Percentiles rank a stretch among this genome's conserved stretches.
Conservation (phyloP, 2,797 vertebrate genomes). For the Spheniscus humboldti region DNA sequence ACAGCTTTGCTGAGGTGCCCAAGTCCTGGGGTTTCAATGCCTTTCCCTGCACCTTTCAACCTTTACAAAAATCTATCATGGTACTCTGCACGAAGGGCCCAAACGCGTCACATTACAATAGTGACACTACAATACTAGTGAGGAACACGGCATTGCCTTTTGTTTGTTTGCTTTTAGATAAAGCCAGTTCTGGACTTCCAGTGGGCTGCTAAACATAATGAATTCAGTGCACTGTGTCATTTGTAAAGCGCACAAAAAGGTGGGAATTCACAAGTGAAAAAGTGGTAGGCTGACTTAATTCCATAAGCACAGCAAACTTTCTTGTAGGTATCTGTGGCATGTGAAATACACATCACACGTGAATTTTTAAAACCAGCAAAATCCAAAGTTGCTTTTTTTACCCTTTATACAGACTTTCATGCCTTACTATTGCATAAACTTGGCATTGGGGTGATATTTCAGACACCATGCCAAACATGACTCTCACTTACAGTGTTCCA, state of each 20-base stretch:
- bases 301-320: not conserved
- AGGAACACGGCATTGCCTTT: not conserved
- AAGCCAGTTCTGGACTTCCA: not conserved
- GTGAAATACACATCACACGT: not conserved
- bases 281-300: not conserved
- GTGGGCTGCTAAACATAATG: not conserved
- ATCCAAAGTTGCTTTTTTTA: not conserved
- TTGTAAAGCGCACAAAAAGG: not conserved
- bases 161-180: not conserved
- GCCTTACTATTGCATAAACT: conserved; percentile 1
- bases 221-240: not conserved
- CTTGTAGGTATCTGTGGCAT: not conserved
- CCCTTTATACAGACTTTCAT: not conserved
- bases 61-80: not conserved
- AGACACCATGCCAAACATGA: conserved; percentile 34
- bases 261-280: not conserved
- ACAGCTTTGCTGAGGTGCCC: not conserved
- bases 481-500: conserved; percentile 16
- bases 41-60: not conserved
- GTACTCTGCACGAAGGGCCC: not conserved
- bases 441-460: conserved; percentile 13
- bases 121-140: rapidly evolving
- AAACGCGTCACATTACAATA: rapidly evolving
- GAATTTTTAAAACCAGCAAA: not conserved
- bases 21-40: not conserved